Evolutionary conservation across 2,113 vertebrate genomes (phyloP), one percentile per base, ranked within the genome.

Genomic region (Anguilla rostrata): DNA sequence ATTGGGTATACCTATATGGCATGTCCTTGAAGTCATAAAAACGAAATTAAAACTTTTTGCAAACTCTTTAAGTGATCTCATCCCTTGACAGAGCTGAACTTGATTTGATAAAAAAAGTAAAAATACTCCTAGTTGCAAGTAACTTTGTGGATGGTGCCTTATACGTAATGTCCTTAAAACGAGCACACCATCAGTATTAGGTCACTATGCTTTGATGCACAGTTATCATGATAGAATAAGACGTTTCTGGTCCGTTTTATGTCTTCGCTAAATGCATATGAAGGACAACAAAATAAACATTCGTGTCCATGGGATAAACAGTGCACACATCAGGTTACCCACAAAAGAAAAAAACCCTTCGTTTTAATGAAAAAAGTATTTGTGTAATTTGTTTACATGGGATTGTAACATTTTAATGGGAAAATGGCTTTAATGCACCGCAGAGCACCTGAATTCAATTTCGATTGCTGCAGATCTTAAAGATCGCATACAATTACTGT

Each of bases 251-350:
- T 87, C 56, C 53, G 39, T 60, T 83, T 87, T 46, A 82, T 82
- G 56, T 85, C 83, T 83, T 66, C 63, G 40, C 90, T 88, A 90
- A 90, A 93, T 87, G 90, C 85, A 90, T 90, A 90, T 90, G 90
- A 90, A 93, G 89, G 88, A 90, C 89, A 91, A 92, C 93, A 92
- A 92, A 90, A 92, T 95, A 95, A 94, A 96, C 94, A 94, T 90
- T 86, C 90, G 3, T 89, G 90, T 92, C 92, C 89, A 88, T 87
- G 91, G 91, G 89, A 93, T 95, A 94, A 95, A 95, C 92, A 94
- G 84, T 88, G 83, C 49, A 81, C 43, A 46, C 81, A 91, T 95
- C 92, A 40, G 84, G 88, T 95, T 95, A 92, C 93, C 89, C 89
- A 87, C n/a, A 22, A 41, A 85, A 34, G 53, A 83, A 49, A 66